Base-by-base conservation (phyloP, 2,113 vertebrate species). In the Platycercus adscitus region DNA sequence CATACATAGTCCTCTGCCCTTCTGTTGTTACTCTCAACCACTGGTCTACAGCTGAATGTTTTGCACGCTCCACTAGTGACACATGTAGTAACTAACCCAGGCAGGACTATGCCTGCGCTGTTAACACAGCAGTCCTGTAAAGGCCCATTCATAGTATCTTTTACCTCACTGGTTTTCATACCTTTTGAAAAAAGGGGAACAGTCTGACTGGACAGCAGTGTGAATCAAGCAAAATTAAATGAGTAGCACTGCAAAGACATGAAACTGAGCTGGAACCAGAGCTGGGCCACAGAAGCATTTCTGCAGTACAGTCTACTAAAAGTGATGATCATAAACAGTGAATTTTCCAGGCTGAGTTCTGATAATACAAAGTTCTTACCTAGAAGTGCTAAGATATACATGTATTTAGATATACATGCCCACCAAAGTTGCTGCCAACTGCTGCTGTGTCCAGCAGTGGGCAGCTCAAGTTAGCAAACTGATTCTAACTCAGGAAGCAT, bases 341-440 rank as follows among this genome's bases (percentile, higher is more conserved):
- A n/a, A 18, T 14, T 56, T 63, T 33, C 41, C 50, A 52, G 49
- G 46, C 71, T 43, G 35, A 58, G 35, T 43, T 68, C 52, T 10
- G 6, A 0, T 17, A 52, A 55, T 8, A 23, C 0, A 6, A 37
- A 64, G 14, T 19, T 79, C 66, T 66, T 5, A 21, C 55, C 11
- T 7, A 28, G 16, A 84, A 70, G 10, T 68, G 60, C 60, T 58
- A 33, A n/a, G 55, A 17, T 20, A 9, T 4, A 2, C 18, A 20
- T 10, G 5, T 39, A 19, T 53, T 20, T 19, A 73, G 60, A 33
- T 56, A 29, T 3, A n/a, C 11, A 0, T 15, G 41, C 17, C 86
- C 26, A 11, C 86, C 26, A 11, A 37, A 76, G 86, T 25, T 83
- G 44, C 33, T 64, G 65, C 47, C 68, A 47, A 6, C 55, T 50